A percentile compares a stretch with the other conserved stretches of the same genome.
These are phyloP conservation scores for Beaufortia kweichowensis DNA, from an alignment of 2,113 vertebrate species.

Conservation along the genomic window DNA sequence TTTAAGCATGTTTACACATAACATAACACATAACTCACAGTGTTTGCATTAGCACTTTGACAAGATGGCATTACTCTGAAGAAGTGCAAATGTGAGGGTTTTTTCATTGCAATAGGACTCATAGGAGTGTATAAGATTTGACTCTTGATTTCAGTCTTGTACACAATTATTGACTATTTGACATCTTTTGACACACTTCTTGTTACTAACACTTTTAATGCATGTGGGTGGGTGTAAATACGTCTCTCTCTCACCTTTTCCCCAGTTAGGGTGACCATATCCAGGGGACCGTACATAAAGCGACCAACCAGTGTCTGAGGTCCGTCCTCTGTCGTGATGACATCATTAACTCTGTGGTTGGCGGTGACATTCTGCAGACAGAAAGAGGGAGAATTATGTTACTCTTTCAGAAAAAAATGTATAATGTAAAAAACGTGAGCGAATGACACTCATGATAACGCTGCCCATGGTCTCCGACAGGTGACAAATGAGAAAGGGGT, in stretches of 20 bases:
- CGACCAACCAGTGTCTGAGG: slow-evolving; percentile 90
- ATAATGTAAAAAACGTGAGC: background rate
- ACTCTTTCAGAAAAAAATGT: background rate
- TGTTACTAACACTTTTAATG: no score
- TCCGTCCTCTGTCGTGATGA: slow-evolving; percentile 89
- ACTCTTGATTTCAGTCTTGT: no score
- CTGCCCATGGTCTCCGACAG: background rate
- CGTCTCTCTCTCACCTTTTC: slow-evolving; percentile 82
- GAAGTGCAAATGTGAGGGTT: background rate
- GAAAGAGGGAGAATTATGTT: background rate
- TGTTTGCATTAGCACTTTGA: background rate
- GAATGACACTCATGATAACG: slow-evolving; percentile 2
- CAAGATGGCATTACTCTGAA: background rate
- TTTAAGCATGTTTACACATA: no score
- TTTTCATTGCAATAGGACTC: no score
- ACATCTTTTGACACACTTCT: no score
- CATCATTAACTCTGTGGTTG: slow-evolving; percentile 93
- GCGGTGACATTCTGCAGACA: slow-evolving; percentile 88
- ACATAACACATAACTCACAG: no score
- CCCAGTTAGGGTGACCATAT: slow-evolving; percentile 97
- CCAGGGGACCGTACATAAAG: slow-evolving; percentile 97
- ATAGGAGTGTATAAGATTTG: no score
- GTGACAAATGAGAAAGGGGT: background rate
- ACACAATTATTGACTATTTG: background rate
- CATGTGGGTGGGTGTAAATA: background rate